Percentiles rank a stretch among this genome's conserved stretches.
These are phyloP conservation scores for Anneissia japonica DNA, from an alignment of 35 echinoderm and acorn worm species.

Conservation along the genomic window DNA sequence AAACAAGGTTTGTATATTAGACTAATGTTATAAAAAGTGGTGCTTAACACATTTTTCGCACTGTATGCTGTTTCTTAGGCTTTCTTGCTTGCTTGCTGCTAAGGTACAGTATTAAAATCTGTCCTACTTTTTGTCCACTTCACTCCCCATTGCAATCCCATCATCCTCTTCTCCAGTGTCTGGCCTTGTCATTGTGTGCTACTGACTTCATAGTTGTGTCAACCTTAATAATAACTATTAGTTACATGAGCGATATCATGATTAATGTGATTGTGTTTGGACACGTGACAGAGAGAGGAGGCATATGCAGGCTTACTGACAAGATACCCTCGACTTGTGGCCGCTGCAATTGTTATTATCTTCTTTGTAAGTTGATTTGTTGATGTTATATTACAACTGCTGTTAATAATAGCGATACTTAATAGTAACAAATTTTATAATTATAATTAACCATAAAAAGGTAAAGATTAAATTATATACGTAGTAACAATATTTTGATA, in stretches of 20 bases:
- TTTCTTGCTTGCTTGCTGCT: background rate
- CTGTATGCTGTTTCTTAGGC: background rate
- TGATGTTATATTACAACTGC: background rate
- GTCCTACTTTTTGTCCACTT: no score
- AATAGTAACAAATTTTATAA: no score
- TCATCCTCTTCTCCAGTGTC: background rate
- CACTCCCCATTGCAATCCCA: background rate
- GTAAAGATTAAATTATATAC: no score
- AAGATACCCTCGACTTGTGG: conserved; percentile 52
- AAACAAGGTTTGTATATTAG: no score
- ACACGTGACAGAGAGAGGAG: conserved; percentile 23
- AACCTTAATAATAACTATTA: background rate
- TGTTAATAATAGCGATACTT: no score
- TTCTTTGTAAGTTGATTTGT: conserved; percentile 80
- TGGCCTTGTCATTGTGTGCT: background rate
- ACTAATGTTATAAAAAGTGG: no score
- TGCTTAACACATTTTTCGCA: no score
- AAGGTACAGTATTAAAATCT: background rate
- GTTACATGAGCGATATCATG: background rate
- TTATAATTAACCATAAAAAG: no score
- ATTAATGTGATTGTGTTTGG: background rate
- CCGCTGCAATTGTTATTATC: conserved; percentile 24
- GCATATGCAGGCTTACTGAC: conserved; percentile 23
- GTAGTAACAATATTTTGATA: no score
- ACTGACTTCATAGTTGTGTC: no score